Base-by-base conservation (phyloP, 2,888 invertebrate genomes). In the Drosophila borborema region DNA sequence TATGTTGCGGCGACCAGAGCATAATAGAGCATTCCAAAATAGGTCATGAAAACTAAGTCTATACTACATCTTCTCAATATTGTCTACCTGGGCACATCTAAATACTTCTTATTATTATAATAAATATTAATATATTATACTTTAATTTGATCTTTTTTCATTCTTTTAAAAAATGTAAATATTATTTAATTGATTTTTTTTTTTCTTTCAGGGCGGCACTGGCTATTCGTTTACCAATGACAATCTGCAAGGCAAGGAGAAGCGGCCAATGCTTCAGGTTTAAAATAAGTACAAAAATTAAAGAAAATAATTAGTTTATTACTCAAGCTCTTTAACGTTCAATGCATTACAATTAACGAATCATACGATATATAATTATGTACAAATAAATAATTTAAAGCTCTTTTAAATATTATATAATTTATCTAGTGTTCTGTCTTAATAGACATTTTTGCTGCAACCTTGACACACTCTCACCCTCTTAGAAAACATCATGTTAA, bases 201-300 rank as follows among this genome's bases (percentile, higher is more conserved):
- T 1, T 12, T 59, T 9, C 1, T 61, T 56, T 65, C 90, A 97
- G 96, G 99, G 99, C 86, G 99, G 99, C 43, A 99, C 99, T 18
- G 99, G 99, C 16, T 99, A 98, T 93, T 94, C 98, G 8, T 95
- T 95, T 45, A 98, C 98, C 36, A 99, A 99, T 92, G 94, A 95
- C 45, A 95, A 96, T 81, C 94, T 99, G 64, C 95, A 97, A 92
- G 98, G 96, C 12, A 97, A 96, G 92, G 96, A 97, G 91, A 95
- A 96, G 80, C 94, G 97, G 64, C 97, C 98, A 59, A 97, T 97
- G 31, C 93, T 98, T 74, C 97, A 97, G 93, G 97, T 96, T 40
- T 97, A 95, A 94, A 53, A 16, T 6, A 8, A 34, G 31, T 55
- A 45, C 63, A 0, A 56, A 38, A 36, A 43, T 2, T 2, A 9